Conservation (phyloP, 1,140 invertebrate species). For the Amphibalanus amphitrite region DNA sequence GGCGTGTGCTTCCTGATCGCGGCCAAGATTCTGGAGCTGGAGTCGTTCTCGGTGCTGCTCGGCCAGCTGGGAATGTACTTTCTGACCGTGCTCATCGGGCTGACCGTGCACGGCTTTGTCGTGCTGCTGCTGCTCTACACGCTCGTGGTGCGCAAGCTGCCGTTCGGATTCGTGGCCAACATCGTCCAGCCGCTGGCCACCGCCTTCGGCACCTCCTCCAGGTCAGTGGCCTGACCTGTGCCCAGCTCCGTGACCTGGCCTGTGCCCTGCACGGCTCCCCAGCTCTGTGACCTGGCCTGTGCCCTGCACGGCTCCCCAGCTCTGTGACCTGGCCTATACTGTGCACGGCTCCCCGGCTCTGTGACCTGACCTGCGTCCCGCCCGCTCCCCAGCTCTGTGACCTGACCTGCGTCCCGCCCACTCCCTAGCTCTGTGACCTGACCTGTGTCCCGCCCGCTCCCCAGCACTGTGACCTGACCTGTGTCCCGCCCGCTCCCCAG, state of each 20-base stretch:
- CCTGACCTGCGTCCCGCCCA: too few species aligned
- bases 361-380: too few species aligned
- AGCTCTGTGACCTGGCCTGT: background rate
- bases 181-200: slow-evolving; percentile 75
- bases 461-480: too few species aligned
- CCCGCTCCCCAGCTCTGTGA: too few species aligned
- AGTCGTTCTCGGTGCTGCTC: slow-evolving; percentile 57
- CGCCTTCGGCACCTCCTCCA: slow-evolving; percentile 83
- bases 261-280: background rate
- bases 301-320: background rate
- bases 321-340: too few species aligned
- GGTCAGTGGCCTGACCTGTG: slow-evolving; percentile 42
- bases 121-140: slow-evolving; percentile 72
- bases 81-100: slow-evolving; percentile 67
- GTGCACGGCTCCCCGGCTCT: too few species aligned
- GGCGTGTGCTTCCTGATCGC: slow-evolving; percentile 81
- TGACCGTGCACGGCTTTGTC: slow-evolving; percentile 75
- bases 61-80: slow-evolving; percentile 80
- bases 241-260: too few species aligned
- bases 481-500: too few species aligned
- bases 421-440: too few species aligned
- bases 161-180: slow-evolving; percentile 62
- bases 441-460: too few species aligned
- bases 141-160: slow-evolving; percentile 52
- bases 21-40: slow-evolving; percentile 73